Conservation (phyloP, 1,140 invertebrate species). For the Scaptomyza graminum region DNA sequence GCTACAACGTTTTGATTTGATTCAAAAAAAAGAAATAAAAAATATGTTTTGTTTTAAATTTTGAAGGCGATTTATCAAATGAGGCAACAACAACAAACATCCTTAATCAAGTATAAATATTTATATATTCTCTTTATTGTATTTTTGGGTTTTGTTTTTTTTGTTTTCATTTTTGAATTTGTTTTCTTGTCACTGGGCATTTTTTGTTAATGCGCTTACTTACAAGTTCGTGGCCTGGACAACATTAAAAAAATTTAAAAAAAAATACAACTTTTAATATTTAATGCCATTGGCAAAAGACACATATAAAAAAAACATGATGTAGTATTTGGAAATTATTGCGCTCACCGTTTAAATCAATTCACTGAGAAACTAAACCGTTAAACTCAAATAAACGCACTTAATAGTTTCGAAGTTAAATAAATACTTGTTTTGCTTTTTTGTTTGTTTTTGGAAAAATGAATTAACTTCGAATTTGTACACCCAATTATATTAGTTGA, state of each 20-base stretch:
- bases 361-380: constrained; percentile 36
- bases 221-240: constrained; percentile 15
- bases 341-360: constrained; percentile 43
- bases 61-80: neutral
- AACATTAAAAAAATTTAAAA: constrained; percentile 9
- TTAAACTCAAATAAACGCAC: constrained; percentile 39
- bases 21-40: constrained; percentile 33
- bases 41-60: constrained; percentile 6
- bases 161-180: constrained; percentile 32
- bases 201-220: constrained; percentile 2
- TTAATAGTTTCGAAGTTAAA: constrained; percentile 9
- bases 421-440: constrained; percentile 4
- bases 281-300: constrained; percentile 12
- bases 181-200: constrained; percentile 40
- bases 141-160: neutral
- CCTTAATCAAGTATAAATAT: constrained; percentile 36
- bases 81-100: constrained; percentile 12
- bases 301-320: constrained; percentile 19
- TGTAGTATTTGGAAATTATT: constrained; percentile 23
- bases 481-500: neutral
- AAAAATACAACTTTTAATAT: constrained; percentile 31
- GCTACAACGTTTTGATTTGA: constrained; percentile 2
- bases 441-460: neutral
- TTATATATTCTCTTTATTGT: constrained; percentile 5
- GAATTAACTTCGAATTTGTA: constrained; percentile 10